Percentiles rank a stretch among this genome's conserved stretches.
These are phyloP conservation scores for Myiagra hebetior DNA, from an alignment of 2,113 vertebrate genomes.

Conservation along the genomic window DNA sequence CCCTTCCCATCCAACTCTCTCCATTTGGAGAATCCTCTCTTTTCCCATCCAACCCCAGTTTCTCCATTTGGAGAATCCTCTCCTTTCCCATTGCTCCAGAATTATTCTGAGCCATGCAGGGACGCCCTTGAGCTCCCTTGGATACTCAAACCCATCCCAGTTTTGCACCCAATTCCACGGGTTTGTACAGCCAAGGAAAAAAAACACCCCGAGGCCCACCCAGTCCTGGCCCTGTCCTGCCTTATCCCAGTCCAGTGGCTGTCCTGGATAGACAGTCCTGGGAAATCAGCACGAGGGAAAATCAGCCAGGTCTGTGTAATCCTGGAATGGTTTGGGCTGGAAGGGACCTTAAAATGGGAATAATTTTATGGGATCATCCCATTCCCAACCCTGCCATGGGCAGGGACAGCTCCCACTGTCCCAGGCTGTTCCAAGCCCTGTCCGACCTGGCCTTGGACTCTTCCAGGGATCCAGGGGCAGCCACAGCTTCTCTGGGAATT, in stretches of 20 bases:
- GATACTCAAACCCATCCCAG: rapidly evolving
- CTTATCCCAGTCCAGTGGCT: neutral
- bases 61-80: too few species aligned
- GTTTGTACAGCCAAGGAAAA: neutral
- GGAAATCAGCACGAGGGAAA: neutral
- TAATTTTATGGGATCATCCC: neutral
- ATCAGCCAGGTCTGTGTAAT: rapidly evolving
- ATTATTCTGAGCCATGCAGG: neutral
- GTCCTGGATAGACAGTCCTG: neutral
- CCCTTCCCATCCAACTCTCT: neutral
- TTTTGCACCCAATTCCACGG: neutral
- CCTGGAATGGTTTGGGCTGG: neutral
- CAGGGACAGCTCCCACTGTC: neutral
- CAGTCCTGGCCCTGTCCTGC: neutral
- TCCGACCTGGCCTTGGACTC: neutral
- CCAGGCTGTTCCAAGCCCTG: neutral
- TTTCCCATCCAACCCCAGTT: neutral
- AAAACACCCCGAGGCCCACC: rapidly evolving
- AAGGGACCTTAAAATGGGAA: neutral
- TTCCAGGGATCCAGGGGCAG: neutral
- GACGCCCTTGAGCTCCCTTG: rapidly evolving
- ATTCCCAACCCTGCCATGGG: neutral
- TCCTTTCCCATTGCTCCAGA: neutral
- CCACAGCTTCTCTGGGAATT: neutral
- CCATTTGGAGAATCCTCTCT: neutral